Evolutionary conservation across 2,888 invertebrate genomes (phyloP).

Genomic region (Cryptocheilus praepositus): DNA sequence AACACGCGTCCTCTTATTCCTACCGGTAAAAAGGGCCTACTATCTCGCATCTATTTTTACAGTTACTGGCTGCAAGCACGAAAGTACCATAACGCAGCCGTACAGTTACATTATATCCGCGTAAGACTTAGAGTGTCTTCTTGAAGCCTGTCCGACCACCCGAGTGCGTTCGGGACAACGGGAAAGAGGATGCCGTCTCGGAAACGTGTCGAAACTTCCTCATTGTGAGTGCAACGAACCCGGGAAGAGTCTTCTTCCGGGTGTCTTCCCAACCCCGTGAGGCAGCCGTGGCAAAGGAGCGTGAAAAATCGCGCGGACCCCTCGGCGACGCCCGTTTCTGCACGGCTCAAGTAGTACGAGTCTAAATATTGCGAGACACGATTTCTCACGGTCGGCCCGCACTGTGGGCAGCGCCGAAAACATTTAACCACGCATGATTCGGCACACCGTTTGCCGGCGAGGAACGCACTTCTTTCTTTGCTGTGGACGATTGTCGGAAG

Average conservation of each 20-base stretch:
- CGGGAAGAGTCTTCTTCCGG: slow-evolving; percentile 38
- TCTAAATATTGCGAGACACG: slow-evolving; percentile 52
- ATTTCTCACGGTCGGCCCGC: slow-evolving; percentile 52
- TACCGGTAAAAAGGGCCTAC: too few relatives aligned
- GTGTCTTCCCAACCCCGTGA: slow-evolving; percentile 19
- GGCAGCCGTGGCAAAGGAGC: slow-evolving; percentile 26
- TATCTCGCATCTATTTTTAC: too few relatives aligned
- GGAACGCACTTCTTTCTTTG: neutral
- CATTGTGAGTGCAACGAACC: slow-evolving; percentile 41
- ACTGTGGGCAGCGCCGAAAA: slow-evolving; percentile 40
- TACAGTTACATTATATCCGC: too few relatives aligned
- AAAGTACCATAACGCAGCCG: too few relatives aligned
- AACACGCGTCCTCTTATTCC: too few relatives aligned
- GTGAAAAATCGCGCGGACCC: slow-evolving; percentile 39
- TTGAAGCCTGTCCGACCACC: slow-evolving; percentile 33
- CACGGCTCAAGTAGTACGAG: slow-evolving; percentile 42
- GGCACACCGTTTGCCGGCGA: slow-evolving; percentile 38
- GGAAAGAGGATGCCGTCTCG: neutral
- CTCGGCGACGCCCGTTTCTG: neutral
- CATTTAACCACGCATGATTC: slow-evolving; percentile 59
- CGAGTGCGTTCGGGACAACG: slow-evolving; percentile 20
- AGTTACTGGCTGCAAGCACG: too few relatives aligned
- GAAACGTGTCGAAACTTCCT: too few relatives aligned
- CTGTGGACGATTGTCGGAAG: too few relatives aligned
- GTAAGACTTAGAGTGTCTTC: too few relatives aligned